Conservation (phyloP, 2,113 vertebrate genomes). For the Gobius niger region DNA sequence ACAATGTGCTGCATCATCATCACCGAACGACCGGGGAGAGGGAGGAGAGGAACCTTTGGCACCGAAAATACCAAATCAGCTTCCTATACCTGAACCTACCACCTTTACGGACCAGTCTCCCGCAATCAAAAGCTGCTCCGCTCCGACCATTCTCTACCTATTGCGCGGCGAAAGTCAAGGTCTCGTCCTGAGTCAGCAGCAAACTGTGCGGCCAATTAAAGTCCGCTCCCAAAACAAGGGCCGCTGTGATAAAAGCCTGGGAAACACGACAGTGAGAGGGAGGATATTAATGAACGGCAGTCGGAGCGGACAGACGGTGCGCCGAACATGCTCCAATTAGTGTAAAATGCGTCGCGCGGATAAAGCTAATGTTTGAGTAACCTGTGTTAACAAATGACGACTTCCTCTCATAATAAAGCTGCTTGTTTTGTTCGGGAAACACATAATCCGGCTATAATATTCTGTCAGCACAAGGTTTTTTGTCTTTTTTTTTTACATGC, state of each 20-base stretch:
- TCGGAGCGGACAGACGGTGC: constrained; percentile 13
- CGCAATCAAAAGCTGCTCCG: constrained; percentile 11
- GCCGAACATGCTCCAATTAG: constrained; percentile 17
- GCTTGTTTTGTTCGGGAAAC: neutral
- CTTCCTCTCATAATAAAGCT: constrained; percentile 4
- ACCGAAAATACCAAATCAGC: constrained; percentile 64
- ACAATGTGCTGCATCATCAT: constrained; percentile 71
- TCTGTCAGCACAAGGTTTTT: neutral
- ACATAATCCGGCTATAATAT: neutral
- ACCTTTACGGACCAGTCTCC: constrained; percentile 15
- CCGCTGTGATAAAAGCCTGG: neutral
- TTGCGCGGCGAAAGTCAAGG: constrained; percentile 44
- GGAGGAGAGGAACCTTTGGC: constrained; percentile 55
- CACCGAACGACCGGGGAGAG: no score
- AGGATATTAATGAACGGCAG: constrained; percentile 1
- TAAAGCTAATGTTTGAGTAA: constrained; percentile 4
- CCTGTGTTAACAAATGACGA: neutral
- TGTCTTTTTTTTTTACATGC: neutral
- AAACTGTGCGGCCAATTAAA: constrained; percentile 36
- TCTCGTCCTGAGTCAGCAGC: constrained; percentile 59
- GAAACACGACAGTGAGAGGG: constrained; percentile 12
- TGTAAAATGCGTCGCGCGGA: neutral
- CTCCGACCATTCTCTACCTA: constrained; percentile 38
- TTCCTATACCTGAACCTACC: constrained; percentile 43
- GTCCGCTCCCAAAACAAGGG: constrained; percentile 19